Evolutionary conservation across 1,140 invertebrate genomes (phyloP).

Genomic region (Bombus polaris): DNA sequence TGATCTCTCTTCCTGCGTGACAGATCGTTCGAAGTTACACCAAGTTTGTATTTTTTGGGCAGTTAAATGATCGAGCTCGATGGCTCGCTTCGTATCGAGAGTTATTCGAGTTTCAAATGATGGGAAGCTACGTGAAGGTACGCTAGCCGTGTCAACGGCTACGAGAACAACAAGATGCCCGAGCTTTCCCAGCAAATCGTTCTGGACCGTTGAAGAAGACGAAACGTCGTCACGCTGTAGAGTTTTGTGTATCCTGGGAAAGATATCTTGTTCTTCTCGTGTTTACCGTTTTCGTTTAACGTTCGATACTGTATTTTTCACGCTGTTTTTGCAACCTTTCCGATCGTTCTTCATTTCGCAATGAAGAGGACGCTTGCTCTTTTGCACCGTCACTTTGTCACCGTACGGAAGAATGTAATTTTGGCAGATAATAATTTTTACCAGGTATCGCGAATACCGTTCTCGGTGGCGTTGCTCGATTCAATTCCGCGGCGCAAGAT

Average conservation of each 20-base stretch:
- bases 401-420: conserved; percentile 39
- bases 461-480: background rate
- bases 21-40: background rate
- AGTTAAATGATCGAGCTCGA: background rate
- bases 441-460: conserved; percentile 8
- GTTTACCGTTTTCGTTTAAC: background rate
- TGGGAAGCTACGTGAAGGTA: no score
- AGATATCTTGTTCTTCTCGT: background rate
- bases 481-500: conserved; percentile 54
- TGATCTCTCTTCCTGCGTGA: conserved; percentile 88
- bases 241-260: background rate
- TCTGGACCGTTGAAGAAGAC: background rate
- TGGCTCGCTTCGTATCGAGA: background rate
- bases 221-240: background rate
- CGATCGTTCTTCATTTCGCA: background rate
- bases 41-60: background rate
- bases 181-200: background rate
- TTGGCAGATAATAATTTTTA: conserved; percentile 54
- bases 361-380: background rate
- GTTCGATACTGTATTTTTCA: background rate
- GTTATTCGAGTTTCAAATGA: background rate
- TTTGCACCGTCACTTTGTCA: background rate
- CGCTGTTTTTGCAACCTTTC: background rate
- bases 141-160: background rate
- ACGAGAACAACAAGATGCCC: background rate